Conservation (phyloP, 2,113 vertebrate genomes). For the Percina caprodes region DNA sequence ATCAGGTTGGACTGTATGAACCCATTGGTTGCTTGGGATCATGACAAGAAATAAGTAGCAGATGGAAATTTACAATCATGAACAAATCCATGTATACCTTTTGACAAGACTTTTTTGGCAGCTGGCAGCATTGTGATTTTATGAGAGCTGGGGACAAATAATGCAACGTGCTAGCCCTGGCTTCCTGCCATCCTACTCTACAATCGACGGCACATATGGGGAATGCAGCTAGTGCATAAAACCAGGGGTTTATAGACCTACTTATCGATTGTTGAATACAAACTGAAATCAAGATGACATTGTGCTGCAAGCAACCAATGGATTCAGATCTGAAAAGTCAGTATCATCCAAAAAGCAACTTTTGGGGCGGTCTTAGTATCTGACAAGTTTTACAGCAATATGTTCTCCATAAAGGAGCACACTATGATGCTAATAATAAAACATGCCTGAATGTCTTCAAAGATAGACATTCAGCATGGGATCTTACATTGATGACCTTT, state of each 20-base stretch:
- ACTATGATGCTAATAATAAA: not conserved
- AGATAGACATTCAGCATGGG: not conserved
- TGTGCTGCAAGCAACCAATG: not conserved
- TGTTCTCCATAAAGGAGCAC: not conserved
- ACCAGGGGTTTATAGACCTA: not conserved
- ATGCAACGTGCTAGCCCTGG: conserved; percentile 3
- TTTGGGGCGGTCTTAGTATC: not conserved
- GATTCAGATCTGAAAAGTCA: not conserved
- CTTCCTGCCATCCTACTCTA: not conserved
- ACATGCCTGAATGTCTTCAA: not conserved
- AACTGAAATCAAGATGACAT: not conserved
- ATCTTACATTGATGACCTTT: not conserved
- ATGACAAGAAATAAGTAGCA: not conserved
- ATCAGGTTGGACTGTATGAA: not conserved
- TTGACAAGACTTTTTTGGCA: conserved; percentile 5
- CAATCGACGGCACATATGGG: not conserved
- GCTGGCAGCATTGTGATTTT: not conserved
- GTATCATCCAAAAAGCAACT: not conserved
- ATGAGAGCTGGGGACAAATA: conserved; percentile 23
- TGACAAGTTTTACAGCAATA: not conserved
- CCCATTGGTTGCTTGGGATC: not conserved
- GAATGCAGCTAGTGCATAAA: conserved; percentile 4
- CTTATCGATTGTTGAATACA: conserved; percentile 5
- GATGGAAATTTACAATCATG: not conserved
- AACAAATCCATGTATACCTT: not conserved